These are phyloP conservation scores for Eumaeus atala DNA, from an alignment of 1,140 invertebrate genomes.

Conservation along the genomic window DNA sequence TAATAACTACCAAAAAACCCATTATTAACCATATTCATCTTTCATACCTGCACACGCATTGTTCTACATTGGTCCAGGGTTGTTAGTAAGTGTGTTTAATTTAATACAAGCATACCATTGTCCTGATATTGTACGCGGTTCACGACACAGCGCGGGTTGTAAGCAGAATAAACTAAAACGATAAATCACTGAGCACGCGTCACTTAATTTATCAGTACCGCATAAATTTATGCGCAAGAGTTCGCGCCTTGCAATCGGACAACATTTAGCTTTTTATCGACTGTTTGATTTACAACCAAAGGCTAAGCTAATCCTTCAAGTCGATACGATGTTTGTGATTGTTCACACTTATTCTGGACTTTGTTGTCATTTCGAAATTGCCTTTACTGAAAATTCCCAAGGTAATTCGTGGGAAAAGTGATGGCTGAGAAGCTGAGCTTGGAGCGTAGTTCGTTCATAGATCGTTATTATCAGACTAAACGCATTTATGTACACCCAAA, in stretches of 20 bases:
- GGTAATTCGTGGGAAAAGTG: too few relatives aligned
- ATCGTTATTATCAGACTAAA: too few relatives aligned
- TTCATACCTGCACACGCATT: too few relatives aligned
- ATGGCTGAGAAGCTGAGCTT: too few relatives aligned
- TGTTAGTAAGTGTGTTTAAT: too few relatives aligned
- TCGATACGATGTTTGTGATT: constrained; percentile 44
- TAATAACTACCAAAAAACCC: too few relatives aligned
- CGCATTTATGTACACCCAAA: too few relatives aligned
- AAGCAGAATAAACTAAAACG: constrained; percentile 26
- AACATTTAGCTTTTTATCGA: constrained; percentile 72
- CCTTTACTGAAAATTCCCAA: too few relatives aligned
- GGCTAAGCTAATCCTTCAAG: constrained; percentile 59
- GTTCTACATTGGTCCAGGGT: too few relatives aligned
- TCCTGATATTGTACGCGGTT: constrained; percentile 5
- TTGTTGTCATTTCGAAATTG: too few relatives aligned
- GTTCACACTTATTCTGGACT: constrained; percentile 41
- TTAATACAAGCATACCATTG: neutral
- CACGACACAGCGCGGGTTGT: constrained; percentile 3
- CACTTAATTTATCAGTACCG: constrained; percentile 62
- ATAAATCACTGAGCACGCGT: constrained; percentile 47
- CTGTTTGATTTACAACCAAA: constrained; percentile 59
- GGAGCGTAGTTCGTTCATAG: too few relatives aligned
- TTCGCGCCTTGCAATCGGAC: constrained; percentile 53
- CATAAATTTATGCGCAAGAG: constrained; percentile 61
- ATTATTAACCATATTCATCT: too few relatives aligned